A percentile compares a stretch with the other conserved stretches of the same genome.
phyloP scores from a whole-genome alignment of 2,113 vertebrate species.

The Coreoperca whiteheadi region DNA sequence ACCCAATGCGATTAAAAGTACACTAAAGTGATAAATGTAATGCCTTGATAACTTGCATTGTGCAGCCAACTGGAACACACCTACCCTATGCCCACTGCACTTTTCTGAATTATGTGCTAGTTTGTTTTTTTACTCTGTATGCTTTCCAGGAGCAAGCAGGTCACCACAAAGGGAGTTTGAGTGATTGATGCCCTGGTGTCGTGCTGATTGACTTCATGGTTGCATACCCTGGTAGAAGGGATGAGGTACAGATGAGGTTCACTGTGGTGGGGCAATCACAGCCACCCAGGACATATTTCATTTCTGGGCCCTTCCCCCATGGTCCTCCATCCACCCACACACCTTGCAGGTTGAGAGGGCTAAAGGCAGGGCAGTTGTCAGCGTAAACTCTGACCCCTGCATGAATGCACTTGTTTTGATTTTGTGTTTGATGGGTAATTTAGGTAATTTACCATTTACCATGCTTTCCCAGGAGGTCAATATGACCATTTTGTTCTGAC shows the following conservation, averaged over 20 bases:
- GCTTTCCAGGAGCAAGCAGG: constrained; percentile 66
- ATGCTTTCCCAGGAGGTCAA: constrained; percentile 57
- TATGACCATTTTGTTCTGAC: constrained; percentile 54
- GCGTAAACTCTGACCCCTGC: constrained; percentile 56
- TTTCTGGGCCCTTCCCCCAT: constrained; percentile 46
- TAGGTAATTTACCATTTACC: too few relatives aligned
- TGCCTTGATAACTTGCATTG: constrained; percentile 30
- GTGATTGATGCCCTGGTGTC: constrained; percentile 81
- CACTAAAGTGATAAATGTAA: constrained; percentile 48
- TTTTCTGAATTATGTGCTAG: too few relatives aligned
- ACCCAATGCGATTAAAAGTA: constrained; percentile 49
- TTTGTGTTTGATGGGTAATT: constrained; percentile 68
- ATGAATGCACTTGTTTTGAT: constrained; percentile 64
- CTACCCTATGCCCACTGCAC: constrained; percentile 5
- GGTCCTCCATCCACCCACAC: constrained; percentile 58
- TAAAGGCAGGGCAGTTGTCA: constrained; percentile 53
- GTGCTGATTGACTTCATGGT: constrained; percentile 81
- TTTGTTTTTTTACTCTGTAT: constrained; percentile 35
- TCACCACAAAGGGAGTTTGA: constrained; percentile 73
- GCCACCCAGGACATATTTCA: constrained; percentile 67
- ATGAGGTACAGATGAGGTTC: constrained; percentile 71
- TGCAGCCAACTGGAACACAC: constrained; percentile 14
- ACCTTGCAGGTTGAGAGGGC: constrained; percentile 59
- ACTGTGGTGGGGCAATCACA: constrained; percentile 63
- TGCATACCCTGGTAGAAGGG: constrained; percentile 78